These are phyloP conservation scores for Aythya baeri DNA, from an alignment of 2,113 vertebrate genomes.

Conservation along the genomic window DNA sequence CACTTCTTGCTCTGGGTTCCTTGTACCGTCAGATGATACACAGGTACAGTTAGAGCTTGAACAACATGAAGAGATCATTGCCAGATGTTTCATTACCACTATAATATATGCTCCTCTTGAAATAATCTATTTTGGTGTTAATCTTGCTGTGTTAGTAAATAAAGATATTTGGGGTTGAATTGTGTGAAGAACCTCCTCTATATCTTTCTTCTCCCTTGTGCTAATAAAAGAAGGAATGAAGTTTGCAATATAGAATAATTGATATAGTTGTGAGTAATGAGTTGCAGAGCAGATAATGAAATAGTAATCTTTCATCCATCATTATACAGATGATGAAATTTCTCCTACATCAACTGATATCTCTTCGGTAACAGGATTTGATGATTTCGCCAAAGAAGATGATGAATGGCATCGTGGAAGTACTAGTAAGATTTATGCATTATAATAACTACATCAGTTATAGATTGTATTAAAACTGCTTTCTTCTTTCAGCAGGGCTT, in stretches of 20 bases:
- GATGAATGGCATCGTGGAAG: neutral
- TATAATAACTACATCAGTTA: neutral
- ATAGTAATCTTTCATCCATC: neutral
- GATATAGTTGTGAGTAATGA: neutral
- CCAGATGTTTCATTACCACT: neutral
- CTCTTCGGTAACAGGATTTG: neutral
- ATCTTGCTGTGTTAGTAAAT: neutral
- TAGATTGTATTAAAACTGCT: neutral
- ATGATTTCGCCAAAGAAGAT: neutral
- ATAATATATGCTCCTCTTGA: neutral
- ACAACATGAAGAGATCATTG: neutral
- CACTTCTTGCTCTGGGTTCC: neutral
- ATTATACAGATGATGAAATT: neutral
- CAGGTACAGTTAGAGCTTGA: neutral
- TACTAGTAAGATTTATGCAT: constrained; percentile 58
- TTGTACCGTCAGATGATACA: neutral
- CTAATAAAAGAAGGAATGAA: neutral
- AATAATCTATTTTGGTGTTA: neutral
- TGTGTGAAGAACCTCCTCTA: neutral
- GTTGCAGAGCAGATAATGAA: neutral
- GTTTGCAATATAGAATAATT: neutral
- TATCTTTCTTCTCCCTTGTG: neutral
- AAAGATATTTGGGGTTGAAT: neutral
- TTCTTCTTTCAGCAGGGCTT: neutral
- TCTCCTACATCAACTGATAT: neutral